Conservation (phyloP, 2,888 invertebrate genomes). For the Microctonus brassicae region DNA sequence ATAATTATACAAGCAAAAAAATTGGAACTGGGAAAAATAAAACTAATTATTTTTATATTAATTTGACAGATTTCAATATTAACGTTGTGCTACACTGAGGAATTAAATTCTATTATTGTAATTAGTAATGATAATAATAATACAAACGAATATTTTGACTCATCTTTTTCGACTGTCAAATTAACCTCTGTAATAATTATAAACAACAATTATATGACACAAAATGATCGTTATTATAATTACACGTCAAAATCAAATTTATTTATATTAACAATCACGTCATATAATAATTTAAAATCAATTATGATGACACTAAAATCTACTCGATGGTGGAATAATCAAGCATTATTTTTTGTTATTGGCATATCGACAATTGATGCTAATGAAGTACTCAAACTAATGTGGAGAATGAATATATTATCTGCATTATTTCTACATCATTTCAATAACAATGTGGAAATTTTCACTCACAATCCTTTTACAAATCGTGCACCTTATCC, state of each 20-base stretch:
- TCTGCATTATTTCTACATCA: background rate
- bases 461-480: background rate
- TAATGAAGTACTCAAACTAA: background rate
- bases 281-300: background rate
- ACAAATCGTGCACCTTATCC: slow-evolving; percentile 2
- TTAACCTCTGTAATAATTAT: background rate
- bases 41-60: too few species aligned
- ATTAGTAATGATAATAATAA: too few species aligned
- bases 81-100: background rate
- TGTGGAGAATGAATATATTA: slow-evolving; percentile 2
- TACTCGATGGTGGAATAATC: background rate
- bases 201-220: background rate
- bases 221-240: background rate
- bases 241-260: background rate
- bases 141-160: background rate
- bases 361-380: background rate
- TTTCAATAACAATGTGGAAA: background rate
- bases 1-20: too few species aligned
- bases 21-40: too few species aligned
- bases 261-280: background rate
- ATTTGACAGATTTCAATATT: background rate
- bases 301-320: background rate
- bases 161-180: background rate
- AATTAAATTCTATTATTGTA: background rate
- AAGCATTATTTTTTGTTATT: background rate